A percentile compares a stretch with the other conserved stretches of the same genome.
Evolutionary conservation across 2,797 vertebrate genomes (phyloP).

Genomic region (Cygnus olor): DNA sequence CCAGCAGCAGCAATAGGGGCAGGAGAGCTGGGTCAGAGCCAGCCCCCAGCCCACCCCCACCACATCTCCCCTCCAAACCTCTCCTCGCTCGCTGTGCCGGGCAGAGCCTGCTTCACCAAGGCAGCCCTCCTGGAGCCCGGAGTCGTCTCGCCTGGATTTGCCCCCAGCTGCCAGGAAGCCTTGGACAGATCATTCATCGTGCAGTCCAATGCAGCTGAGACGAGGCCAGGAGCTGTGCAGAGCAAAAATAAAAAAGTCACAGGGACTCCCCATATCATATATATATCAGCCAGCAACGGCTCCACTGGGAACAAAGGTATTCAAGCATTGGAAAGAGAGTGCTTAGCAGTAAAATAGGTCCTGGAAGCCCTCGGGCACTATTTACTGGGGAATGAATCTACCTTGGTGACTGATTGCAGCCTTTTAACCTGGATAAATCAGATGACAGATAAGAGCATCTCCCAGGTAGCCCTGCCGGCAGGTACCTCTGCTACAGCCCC

Average conservation of each 20-base stretch:
- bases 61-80: neutral
- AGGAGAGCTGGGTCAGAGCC: neutral
- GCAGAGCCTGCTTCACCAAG: neutral
- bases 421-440: constrained; percentile 77
- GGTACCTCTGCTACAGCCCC: constrained; percentile 38
- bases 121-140: neutral
- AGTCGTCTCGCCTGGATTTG: neutral
- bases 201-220: neutral
- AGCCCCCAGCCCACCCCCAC: neutral
- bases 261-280: constrained; percentile 66
- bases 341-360: constrained; percentile 76
- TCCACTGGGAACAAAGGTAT: constrained; percentile 71
- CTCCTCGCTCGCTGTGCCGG: neutral
- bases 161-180: constrained; percentile 71
- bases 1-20: rapidly evolving
- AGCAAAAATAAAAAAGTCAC: constrained; percentile 67
- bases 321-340: constrained; percentile 76
- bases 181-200: constrained; percentile 69
- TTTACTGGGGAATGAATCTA: constrained; percentile 73
- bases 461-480: constrained; percentile 59
- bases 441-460: constrained; percentile 68
- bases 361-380: constrained; percentile 69
- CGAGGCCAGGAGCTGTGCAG: constrained; percentile 61
- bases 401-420: constrained; percentile 72
- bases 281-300: constrained; percentile 71